Evolutionary conservation across 1,140 invertebrate species (phyloP).

Genomic region (Cyphomyrmex costatus): DNA sequence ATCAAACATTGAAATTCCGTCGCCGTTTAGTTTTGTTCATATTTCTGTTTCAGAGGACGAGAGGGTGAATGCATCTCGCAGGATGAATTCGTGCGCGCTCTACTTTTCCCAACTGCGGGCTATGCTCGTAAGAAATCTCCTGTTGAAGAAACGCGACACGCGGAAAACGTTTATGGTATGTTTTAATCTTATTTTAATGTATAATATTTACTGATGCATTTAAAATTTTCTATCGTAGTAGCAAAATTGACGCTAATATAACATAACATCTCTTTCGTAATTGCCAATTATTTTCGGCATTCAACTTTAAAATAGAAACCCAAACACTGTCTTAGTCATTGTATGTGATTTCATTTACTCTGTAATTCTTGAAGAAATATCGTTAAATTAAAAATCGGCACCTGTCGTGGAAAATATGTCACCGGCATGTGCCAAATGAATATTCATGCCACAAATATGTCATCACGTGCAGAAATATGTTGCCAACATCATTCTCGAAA

Average conservation of each 20-base stretch:
- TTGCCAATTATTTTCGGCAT: background rate
- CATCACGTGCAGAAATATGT: background rate
- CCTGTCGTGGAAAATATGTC: background rate
- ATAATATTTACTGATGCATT: background rate
- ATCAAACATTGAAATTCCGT: slow-evolving; percentile 15
- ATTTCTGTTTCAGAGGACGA: slow-evolving; percentile 81
- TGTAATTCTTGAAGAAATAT: background rate
- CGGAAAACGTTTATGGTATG: slow-evolving; percentile 91
- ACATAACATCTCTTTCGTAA: background rate
- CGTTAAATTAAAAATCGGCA: slow-evolving; percentile 20
- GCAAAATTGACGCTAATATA: too few species aligned
- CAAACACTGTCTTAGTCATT: background rate
- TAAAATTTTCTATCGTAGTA: background rate
- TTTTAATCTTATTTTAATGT: slow-evolving; percentile 58
- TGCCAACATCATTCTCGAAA: slow-evolving; percentile 8
- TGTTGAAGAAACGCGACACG: slow-evolving; percentile 91
- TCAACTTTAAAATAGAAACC: background rate
- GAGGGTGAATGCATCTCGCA: slow-evolving; percentile 75
- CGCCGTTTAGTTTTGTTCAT: slow-evolving; percentile 25
- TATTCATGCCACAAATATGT: background rate
- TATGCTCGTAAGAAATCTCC: slow-evolving; percentile 90
- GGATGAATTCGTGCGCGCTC: slow-evolving; percentile 84
- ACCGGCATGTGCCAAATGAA: slow-evolving; percentile 1
- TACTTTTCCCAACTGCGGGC: slow-evolving; percentile 89
- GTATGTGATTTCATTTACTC: background rate